Conservation (phyloP, 2,888 invertebrate species). For the Trichogramma evanescens region DNA sequence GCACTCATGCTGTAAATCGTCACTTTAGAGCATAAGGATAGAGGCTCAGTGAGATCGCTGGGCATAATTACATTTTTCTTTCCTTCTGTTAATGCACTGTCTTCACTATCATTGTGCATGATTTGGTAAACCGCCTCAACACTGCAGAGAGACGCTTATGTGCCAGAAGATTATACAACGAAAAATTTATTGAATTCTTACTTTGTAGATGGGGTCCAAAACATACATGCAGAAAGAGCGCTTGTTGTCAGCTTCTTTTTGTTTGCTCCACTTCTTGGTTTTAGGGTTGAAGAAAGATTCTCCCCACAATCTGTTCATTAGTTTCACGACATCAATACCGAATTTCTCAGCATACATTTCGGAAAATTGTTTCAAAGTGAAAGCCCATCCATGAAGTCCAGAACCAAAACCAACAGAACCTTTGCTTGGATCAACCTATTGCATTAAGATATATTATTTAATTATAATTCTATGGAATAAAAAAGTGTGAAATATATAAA, state of each 20-base stretch:
- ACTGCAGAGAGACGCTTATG: slow-evolving; percentile 42
- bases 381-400: slow-evolving; percentile 99
- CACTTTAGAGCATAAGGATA: slow-evolving; percentile 71
- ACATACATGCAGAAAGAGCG: slow-evolving; percentile 99
- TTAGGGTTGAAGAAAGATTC: slow-evolving; percentile 97
- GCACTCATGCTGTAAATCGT: slow-evolving; percentile 51
- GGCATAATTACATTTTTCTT: slow-evolving; percentile 49
- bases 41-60: slow-evolving; percentile 71
- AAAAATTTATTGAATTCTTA: slow-evolving; percentile 37
- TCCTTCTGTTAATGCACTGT: slow-evolving; percentile 63
- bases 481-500: neutral
- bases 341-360: slow-evolving; percentile 99
- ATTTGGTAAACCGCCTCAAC: slow-evolving; percentile 21
- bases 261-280: slow-evolving; percentile 97
- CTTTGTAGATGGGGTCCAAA: slow-evolving; percentile 97
- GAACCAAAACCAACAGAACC: slow-evolving; percentile 99
- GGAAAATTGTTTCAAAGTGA: slow-evolving; percentile 98
- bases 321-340: slow-evolving; percentile 91
- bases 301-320: slow-evolving; percentile 98
- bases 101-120: slow-evolving; percentile 50
- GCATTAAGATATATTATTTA: neutral
- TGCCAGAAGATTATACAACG: slow-evolving; percentile 36
- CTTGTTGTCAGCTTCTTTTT: slow-evolving; percentile 84
- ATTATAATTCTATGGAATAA: neutral
- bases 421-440: slow-evolving; percentile 84